These are phyloP conservation scores for Ctenopoma multispine DNA, from an alignment of 2,797 vertebrate species.

Conservation along the genomic window DNA sequence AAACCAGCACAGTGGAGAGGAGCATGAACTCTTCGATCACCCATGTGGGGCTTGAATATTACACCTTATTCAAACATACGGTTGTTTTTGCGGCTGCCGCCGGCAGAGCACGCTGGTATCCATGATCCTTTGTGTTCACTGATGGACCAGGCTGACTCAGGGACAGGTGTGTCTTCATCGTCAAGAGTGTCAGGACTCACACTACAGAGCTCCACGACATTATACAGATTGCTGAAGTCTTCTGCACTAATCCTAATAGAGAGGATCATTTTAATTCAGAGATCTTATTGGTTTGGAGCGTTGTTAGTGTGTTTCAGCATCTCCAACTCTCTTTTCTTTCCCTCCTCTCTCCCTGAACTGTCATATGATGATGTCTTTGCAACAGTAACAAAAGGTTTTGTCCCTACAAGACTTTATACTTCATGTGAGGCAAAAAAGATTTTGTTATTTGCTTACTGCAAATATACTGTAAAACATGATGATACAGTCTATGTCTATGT, in stretches of 20 bases:
- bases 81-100: slow-evolving; percentile 79
- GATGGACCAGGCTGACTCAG: slow-evolving; percentile 72
- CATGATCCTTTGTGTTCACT: slow-evolving; percentile 82
- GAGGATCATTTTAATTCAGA: neutral
- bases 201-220: slow-evolving; percentile 85
- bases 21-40: neutral
- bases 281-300: neutral
- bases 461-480: too few relatives aligned
- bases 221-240: slow-evolving; percentile 81
- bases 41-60: neutral
- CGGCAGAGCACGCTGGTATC: slow-evolving; percentile 82
- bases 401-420: too few relatives aligned
- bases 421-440: too few relatives aligned
- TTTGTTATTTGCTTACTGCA: too few relatives aligned
- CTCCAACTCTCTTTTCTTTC: neutral
- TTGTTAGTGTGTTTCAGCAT: neutral
- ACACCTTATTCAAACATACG: slow-evolving; percentile 52
- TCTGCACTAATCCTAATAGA: slow-evolving; percentile 81
- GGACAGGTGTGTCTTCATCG: slow-evolving; percentile 40
- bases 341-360: too few relatives aligned
- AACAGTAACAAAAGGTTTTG: too few relatives aligned
- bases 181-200: slow-evolving; percentile 76
- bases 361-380: too few relatives aligned
- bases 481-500: too few relatives aligned
- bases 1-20: neutral